phyloP scores from a whole-genome alignment of 2,113 vertebrate genomes.

The Cryptotis parvus region DNA sequence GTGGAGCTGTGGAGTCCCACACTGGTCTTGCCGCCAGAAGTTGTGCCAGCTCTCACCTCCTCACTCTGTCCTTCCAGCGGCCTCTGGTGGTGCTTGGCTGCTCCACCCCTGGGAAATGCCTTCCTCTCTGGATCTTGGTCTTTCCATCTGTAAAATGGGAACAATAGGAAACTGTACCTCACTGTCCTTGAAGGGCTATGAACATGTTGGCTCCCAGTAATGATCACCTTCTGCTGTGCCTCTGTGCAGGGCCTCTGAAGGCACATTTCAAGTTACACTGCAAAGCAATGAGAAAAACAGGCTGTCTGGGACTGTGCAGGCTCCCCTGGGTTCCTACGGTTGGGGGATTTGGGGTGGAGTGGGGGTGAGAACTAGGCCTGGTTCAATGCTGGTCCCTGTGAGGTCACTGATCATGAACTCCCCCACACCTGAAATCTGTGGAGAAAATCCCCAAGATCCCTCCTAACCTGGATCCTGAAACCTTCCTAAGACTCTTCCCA shows the following conservation, averaged over 20 bases:
- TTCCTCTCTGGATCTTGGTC: neutral
- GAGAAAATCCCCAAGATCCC: neutral
- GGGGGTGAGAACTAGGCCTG: neutral
- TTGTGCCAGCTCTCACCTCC: neutral
- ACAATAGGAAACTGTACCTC: too few species aligned
- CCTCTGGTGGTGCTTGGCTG: neutral
- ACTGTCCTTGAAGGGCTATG: neutral
- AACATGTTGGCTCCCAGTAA: neutral
- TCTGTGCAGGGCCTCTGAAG: neutral
- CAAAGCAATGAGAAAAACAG: neutral
- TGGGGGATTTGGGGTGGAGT: neutral
- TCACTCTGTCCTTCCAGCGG: neutral
- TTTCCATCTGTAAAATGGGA: slow-evolving; percentile 5
- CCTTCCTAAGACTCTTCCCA: neutral
- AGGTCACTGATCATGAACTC: neutral
- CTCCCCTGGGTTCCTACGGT: fast-evolving
- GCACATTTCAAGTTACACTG: neutral
- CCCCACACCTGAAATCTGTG: neutral
- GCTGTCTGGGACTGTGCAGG: neutral
- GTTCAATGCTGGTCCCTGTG: neutral
- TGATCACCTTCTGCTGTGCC: neutral
- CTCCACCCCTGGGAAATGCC: neutral
- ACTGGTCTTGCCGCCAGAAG: neutral
- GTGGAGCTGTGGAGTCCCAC: neutral
- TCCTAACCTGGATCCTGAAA: neutral